These are phyloP conservation scores for Thunnus maccoyii DNA, from an alignment of 2,113 vertebrate genomes.

Conservation along the genomic window DNA sequence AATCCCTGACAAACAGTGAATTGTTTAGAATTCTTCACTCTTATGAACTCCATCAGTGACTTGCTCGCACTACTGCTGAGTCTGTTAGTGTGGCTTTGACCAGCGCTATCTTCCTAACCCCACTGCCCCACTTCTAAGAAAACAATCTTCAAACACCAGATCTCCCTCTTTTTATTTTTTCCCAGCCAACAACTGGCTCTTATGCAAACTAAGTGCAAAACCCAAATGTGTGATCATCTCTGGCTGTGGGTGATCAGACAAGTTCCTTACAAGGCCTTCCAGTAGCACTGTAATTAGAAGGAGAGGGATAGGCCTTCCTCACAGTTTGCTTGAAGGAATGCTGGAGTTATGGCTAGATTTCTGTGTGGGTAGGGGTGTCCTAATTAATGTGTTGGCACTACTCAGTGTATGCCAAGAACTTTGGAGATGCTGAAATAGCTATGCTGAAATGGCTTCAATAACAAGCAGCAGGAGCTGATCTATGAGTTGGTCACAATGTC, in stretches of 20 bases:
- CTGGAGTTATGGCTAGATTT: slow-evolving; percentile 5
- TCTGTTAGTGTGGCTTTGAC: slow-evolving; percentile 22
- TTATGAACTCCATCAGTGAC: slow-evolving; percentile 25
- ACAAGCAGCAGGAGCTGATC: slow-evolving; percentile 63
- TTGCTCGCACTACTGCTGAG: slow-evolving; percentile 23
- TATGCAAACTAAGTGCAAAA: slow-evolving; percentile 42
- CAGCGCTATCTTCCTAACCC: slow-evolving; percentile 12
- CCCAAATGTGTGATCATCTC: slow-evolving; percentile 58
- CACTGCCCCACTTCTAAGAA: slow-evolving; percentile 35
- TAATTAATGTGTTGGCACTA: slow-evolving; percentile 57
- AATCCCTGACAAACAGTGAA: slow-evolving; percentile 6
- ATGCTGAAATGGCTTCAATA: slow-evolving; percentile 50
- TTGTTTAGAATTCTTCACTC: slow-evolving; percentile 42
- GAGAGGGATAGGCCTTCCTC: slow-evolving; percentile 30
- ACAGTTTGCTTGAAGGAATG: slow-evolving; percentile 57
- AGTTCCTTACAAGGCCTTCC: slow-evolving; percentile 73
- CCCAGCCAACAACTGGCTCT: slow-evolving; percentile 50
- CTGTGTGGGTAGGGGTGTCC: slow-evolving; percentile 28
- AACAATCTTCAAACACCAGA: slow-evolving; percentile 17
- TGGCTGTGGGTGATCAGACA: slow-evolving; percentile 56
- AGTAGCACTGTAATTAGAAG: slow-evolving; percentile 69
- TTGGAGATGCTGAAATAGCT: slow-evolving; percentile 44
- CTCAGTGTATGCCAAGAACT: slow-evolving; percentile 38
- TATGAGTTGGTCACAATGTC: slow-evolving; percentile 56
- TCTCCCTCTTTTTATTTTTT: slow-evolving; percentile 55